phyloP scores from a whole-genome alignment of 1,140 invertebrate species.

The Ridgeia piscesae region DNA sequence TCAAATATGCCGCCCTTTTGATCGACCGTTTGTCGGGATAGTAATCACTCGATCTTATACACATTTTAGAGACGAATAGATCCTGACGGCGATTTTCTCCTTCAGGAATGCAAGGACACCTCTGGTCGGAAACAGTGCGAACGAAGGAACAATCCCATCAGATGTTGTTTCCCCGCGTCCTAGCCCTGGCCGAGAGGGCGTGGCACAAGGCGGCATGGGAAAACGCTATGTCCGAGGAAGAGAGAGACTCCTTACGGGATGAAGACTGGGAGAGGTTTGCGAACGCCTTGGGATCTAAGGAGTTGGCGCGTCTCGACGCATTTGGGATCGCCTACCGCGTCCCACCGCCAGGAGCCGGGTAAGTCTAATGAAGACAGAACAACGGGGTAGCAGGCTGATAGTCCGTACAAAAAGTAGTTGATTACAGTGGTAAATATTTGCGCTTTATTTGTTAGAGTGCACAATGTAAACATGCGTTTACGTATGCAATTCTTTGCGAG shows the following conservation, averaged over 20 bases:
- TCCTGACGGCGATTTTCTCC: constrained; percentile 17
- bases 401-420: not conserved
- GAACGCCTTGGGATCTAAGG: constrained; percentile 39
- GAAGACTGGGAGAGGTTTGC: constrained; percentile 47
- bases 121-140: constrained; percentile 45
- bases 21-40: too few relatives aligned
- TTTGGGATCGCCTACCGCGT: constrained; percentile 43
- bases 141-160: constrained; percentile 38
- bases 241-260: constrained; percentile 23
- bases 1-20: too few relatives aligned
- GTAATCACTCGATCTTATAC: not conserved
- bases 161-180: constrained; percentile 47
- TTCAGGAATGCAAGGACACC: constrained; percentile 47
- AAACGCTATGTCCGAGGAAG: not conserved
- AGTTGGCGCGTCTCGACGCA: constrained; percentile 38
- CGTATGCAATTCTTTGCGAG: too few relatives aligned
- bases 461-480: too few relatives aligned
- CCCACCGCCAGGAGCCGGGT: constrained; percentile 51
- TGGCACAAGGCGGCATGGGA: constrained; percentile 53
- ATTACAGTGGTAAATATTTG: not conserved
- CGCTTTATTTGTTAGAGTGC: too few relatives aligned
- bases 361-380: constrained; percentile 27
- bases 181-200: constrained; percentile 48
- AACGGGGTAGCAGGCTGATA: constrained; percentile 28
- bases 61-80: not conserved